Evolutionary conservation across 2,797 vertebrate genomes (phyloP).

Genomic region (Ispidina lecontei): DNA sequence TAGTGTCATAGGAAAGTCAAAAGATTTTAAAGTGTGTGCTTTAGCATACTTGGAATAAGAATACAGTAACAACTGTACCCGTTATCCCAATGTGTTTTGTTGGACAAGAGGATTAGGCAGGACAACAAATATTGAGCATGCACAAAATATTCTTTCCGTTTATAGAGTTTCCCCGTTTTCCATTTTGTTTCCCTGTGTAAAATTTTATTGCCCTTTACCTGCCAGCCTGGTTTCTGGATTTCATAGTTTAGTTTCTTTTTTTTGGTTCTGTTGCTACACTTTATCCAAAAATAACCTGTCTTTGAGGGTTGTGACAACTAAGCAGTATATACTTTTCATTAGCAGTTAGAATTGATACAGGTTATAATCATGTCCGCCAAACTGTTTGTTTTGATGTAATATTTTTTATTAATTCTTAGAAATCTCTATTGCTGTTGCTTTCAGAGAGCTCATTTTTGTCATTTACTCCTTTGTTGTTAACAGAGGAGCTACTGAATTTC

Average conservation of each 20-base stretch:
- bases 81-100: not conserved
- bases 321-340: not conserved
- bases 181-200: not conserved
- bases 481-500: conserved; percentile 80
- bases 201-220: not conserved
- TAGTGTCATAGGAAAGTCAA: not conserved
- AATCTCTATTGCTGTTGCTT: not conserved
- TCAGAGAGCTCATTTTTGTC: not conserved
- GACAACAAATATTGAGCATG: not conserved
- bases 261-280: not conserved
- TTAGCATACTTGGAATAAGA: not conserved
- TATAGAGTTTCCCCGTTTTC: not conserved
- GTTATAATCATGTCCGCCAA: not conserved
- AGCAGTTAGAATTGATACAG: not conserved
- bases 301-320: not conserved
- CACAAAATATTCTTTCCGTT: not conserved
- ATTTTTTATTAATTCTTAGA: not conserved
- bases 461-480: not conserved
- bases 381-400: not conserved
- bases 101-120: not conserved
- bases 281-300: not conserved
- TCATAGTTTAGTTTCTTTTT: not conserved
- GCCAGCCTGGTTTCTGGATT: not conserved
- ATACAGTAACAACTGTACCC: not conserved
- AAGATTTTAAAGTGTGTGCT: not conserved